Percentiles rank a stretch among this genome's conserved stretches.
Conservation (phyloP, 1,140 invertebrate genomes). For the Micrasema longulum region DNA sequence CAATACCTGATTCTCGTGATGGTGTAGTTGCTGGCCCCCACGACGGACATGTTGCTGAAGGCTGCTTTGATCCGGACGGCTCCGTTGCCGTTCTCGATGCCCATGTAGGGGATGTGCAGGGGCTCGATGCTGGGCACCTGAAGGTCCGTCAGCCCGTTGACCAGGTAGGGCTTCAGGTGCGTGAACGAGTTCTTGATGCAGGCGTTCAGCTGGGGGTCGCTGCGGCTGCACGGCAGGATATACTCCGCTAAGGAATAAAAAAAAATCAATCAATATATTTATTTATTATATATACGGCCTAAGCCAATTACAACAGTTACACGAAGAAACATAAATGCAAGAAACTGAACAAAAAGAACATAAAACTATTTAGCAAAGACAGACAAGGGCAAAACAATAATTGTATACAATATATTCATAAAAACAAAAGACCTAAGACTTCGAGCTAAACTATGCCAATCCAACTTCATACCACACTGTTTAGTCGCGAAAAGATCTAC, state of each 20-base stretch:
- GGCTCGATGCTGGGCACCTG: conserved; percentile 80
- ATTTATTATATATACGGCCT: too few relatives aligned
- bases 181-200: conserved; percentile 79
- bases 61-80: conserved; percentile 76
- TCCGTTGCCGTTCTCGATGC: conserved; percentile 81
- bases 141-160: conserved; percentile 76
- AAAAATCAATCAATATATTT: not conserved
- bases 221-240: conserved; percentile 75
- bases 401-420: too few relatives aligned
- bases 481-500: too few relatives aligned
- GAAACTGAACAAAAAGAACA: too few relatives aligned
- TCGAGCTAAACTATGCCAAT: too few relatives aligned
- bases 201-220: conserved; percentile 74
- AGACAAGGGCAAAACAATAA: too few relatives aligned
- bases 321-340: too few relatives aligned
- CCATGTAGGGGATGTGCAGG: conserved; percentile 74
- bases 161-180: conserved; percentile 77
- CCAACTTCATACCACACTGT: too few relatives aligned
- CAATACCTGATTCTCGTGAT: conserved; percentile 69
- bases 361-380: too few relatives aligned
- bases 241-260: conserved; percentile 75
- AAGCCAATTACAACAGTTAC: too few relatives aligned
- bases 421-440: too few relatives aligned
- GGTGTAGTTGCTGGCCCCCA: conserved; percentile 79
- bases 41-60: conserved; percentile 78